phyloP scores from a whole-genome alignment of 2,113 vertebrate genomes.

The Planiliza haematocheilus region DNA sequence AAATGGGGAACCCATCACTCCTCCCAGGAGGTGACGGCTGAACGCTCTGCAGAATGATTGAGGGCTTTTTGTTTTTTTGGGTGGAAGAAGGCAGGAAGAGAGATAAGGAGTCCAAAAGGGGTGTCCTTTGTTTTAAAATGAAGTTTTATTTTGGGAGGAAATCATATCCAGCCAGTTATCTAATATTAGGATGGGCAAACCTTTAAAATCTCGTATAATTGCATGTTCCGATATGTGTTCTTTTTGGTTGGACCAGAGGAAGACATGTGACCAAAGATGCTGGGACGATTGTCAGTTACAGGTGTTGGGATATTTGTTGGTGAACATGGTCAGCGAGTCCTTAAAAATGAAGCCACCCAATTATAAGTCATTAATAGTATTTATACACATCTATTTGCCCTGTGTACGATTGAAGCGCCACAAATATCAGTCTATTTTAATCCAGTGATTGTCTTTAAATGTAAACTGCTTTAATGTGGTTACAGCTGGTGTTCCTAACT shows the following conservation, averaged over 20 bases:
- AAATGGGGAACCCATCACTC: conserved; percentile 1
- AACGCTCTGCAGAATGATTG: conserved; percentile 7
- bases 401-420: background rate
- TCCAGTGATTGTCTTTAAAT: conserved; percentile 3
- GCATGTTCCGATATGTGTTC: too few species aligned
- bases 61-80: conserved; percentile 8
- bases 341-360: too few species aligned
- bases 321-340: too few species aligned
- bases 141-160: conserved; percentile 11
- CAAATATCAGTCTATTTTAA: too few species aligned
- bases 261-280: too few species aligned
- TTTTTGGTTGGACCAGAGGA: too few species aligned
- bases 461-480: conserved; percentile 29
- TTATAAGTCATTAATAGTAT: too few species aligned
- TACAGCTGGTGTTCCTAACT: conserved; percentile 17
- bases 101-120: conserved; percentile 37
- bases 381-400: background rate
- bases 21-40: conserved; percentile 14
- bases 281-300: too few species aligned
- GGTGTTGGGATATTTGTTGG: too few species aligned
- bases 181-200: conserved; percentile 6
- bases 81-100: conserved; percentile 49
- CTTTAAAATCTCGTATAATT: too few species aligned
- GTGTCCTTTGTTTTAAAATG: conserved; percentile 32
- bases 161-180: background rate